Percentiles rank a stretch among this genome's conserved stretches.
Evolutionary conservation across 1,140 invertebrate species (phyloP).

Genomic region (Nylanderia fulva): DNA sequence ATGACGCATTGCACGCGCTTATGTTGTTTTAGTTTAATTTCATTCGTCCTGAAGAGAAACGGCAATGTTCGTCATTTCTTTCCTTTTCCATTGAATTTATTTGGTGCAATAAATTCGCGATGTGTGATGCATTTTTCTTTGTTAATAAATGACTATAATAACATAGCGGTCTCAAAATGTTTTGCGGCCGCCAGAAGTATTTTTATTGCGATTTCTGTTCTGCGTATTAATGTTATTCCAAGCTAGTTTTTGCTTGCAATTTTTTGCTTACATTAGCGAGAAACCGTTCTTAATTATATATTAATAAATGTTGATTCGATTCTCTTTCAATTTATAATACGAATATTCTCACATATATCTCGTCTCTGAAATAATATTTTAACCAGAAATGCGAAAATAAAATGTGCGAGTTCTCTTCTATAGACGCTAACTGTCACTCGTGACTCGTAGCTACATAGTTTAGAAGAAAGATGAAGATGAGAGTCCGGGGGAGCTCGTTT

Average conservation of each 20-base stretch:
- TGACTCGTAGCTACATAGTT: neutral
- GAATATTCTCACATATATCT: neutral
- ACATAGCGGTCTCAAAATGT: neutral
- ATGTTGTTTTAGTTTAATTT: too few relatives aligned
- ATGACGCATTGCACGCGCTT: too few relatives aligned
- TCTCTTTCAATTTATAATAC: neutral
- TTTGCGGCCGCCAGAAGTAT: neutral
- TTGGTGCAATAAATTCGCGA: neutral
- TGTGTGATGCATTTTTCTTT: neutral
- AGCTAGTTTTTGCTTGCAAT: neutral
- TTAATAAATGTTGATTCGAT: neutral
- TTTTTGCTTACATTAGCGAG: neutral
- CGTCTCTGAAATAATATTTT: neutral
- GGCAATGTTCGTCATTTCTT: neutral
- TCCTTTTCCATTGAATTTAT: constrained; percentile 35
- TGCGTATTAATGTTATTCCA: neutral
- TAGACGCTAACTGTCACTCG: constrained; percentile 12
- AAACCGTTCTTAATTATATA: neutral
- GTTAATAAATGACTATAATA: neutral
- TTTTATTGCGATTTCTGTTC: neutral
- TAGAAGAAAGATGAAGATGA: constrained; percentile 29
- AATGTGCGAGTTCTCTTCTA: neutral
- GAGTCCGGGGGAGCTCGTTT: constrained; percentile 26
- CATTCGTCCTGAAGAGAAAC: constrained; percentile 4
- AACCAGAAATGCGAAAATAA: neutral